Evolutionary conservation across 2,797 vertebrate genomes (phyloP).

Genomic region (Cephalopachus bancanus): DNA sequence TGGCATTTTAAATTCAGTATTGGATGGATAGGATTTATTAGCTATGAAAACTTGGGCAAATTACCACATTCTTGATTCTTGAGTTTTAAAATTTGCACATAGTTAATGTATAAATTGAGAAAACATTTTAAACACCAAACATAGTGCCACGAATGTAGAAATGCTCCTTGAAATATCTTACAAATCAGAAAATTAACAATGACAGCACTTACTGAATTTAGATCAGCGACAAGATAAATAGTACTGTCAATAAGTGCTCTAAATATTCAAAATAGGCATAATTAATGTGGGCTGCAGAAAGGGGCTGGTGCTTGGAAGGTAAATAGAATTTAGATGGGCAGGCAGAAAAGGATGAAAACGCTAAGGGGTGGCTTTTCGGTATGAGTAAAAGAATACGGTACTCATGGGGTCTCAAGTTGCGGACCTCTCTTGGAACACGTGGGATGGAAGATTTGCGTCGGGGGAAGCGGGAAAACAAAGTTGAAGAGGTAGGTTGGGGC

Average conservation of each 20-base stretch:
- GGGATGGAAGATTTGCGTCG: background rate
- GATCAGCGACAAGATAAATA: background rate
- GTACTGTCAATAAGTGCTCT: background rate
- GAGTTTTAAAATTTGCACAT: background rate
- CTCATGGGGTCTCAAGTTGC: accelerated
- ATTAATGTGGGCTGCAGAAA: background rate
- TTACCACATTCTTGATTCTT: background rate
- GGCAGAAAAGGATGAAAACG: background rate
- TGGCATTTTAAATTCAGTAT: slow-evolving; percentile 13
- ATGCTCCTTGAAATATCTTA: background rate
- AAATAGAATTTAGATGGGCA: background rate
- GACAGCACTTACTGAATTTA: background rate
- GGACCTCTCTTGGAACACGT: background rate
- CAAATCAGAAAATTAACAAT: background rate
- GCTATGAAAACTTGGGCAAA: background rate
- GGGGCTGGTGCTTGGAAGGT: background rate
- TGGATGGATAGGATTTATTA: background rate
- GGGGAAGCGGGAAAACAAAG: background rate
- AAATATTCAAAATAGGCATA: background rate
- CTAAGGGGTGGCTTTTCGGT: background rate
- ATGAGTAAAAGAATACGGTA: background rate
- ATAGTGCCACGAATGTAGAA: background rate
- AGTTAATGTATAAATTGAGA: background rate
- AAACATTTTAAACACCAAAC: background rate
- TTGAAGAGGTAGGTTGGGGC: background rate